A percentile compares a stretch with the other conserved stretches of the same genome.
These are phyloP conservation scores for Leptopilina myrica DNA, from an alignment of 2,888 invertebrate species.

Conservation along the genomic window DNA sequence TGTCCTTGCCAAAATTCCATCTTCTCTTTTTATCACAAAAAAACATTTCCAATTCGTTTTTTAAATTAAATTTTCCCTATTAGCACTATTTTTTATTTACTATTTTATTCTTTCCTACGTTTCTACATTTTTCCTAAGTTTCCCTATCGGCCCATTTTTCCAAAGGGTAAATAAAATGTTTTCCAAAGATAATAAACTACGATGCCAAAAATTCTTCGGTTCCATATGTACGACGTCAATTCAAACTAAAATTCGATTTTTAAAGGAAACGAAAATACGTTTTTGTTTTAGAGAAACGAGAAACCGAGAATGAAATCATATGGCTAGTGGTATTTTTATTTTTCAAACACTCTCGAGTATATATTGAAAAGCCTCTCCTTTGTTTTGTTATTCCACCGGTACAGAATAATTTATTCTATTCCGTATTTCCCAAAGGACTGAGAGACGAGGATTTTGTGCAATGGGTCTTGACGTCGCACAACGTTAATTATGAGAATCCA, in stretches of 20 bases:
- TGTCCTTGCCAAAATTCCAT: constrained; percentile 17
- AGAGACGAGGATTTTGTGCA: constrained; percentile 10
- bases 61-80: too few species aligned
- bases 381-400: constrained; percentile 17
- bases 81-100: too few species aligned
- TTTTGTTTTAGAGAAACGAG: too few species aligned
- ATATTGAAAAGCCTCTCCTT: constrained; percentile 14
- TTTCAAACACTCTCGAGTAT: background rate
- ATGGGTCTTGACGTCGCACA: constrained; percentile 25
- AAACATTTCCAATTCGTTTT: background rate
- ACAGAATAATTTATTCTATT: constrained; percentile 19
- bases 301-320: background rate
- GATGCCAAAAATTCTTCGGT: too few species aligned
- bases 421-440: constrained; percentile 27
- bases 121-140: too few species aligned
- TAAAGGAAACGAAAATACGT: too few species aligned
- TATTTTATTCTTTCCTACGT: too few species aligned
- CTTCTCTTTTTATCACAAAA: background rate
- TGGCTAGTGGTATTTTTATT: background rate
- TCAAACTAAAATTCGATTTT: background rate
- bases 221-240: background rate
- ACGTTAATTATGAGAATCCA: constrained; percentile 43
- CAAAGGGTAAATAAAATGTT: too few species aligned
- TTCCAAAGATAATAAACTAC: too few species aligned
- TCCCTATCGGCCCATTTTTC: too few species aligned